These are phyloP conservation scores for Solea senegalensis DNA, from an alignment of 2,113 vertebrate species.

Conservation along the genomic window DNA sequence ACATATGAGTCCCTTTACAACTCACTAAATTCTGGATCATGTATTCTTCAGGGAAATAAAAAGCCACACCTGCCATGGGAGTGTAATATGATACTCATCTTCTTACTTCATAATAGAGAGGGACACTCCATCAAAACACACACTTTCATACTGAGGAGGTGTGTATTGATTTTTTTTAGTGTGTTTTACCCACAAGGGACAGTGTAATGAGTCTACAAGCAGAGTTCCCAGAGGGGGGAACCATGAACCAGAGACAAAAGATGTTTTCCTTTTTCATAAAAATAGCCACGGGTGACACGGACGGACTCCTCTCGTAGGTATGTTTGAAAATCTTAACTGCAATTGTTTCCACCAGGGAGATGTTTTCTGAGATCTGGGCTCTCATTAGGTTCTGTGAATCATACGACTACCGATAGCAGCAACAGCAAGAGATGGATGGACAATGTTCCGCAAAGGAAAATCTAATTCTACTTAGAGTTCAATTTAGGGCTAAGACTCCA, in stretches of 20 bases:
- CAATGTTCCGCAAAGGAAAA: conserved; percentile 19
- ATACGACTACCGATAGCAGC: conserved; percentile 7
- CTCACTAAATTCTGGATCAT: conserved; percentile 64
- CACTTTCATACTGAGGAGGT: conserved; percentile 31
- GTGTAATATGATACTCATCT: conserved; percentile 63
- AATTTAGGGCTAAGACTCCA: conserved; percentile 4
- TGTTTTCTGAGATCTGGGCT: conserved; percentile 27
- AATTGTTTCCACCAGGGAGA: conserved; percentile 33
- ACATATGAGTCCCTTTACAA: conserved; percentile 48
- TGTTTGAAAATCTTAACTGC: conserved; percentile 37
- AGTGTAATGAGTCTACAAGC: conserved; percentile 82
- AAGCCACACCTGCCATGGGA: conserved; percentile 52
- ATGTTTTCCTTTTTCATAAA: conserved; percentile 63
- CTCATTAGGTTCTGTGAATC: conserved; percentile 27
- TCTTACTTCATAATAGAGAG: conserved; percentile 67
- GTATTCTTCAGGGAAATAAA: conserved; percentile 73
- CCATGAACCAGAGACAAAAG: conserved; percentile 66
- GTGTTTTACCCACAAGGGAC: conserved; percentile 75
- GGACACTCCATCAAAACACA: conserved; percentile 71
- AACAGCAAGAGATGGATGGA: conserved; percentile 14
- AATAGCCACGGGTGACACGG: conserved; percentile 42
- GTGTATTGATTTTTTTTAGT: conserved; percentile 76
- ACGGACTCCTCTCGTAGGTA: conserved; percentile 44
- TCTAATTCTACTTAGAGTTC: conserved; percentile 3
- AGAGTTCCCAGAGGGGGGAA: conserved; percentile 63